A percentile compares a stretch with the other conserved stretches of the same genome.
These are phyloP conservation scores for Tigriopus californicus DNA, from an alignment of 2,888 invertebrate genomes.

Conservation along the genomic window DNA sequence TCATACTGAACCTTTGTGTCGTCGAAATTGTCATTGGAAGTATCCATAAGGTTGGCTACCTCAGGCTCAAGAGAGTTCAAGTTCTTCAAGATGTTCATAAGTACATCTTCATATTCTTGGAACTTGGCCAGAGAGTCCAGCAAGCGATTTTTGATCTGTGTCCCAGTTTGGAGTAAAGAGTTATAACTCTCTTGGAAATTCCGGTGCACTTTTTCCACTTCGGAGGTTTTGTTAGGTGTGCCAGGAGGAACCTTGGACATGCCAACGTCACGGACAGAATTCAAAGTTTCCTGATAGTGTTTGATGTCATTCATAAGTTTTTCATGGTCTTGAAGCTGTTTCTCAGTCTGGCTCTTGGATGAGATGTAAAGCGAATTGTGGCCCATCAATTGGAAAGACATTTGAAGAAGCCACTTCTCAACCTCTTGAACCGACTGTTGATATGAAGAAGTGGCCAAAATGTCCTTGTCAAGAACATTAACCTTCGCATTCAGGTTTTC, in stretches of 20 bases:
- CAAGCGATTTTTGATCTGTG: conserved; percentile 72
- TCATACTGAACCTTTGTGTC: no score
- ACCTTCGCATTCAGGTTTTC: conserved; percentile 26
- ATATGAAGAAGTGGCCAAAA: conserved; percentile 65
- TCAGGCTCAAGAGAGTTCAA: conserved; percentile 54
- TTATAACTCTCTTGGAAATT: conserved; percentile 87
- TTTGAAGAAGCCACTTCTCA: conserved; percentile 85
- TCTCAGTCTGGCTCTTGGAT: conserved; percentile 71
- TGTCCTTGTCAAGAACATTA: conserved; percentile 48
- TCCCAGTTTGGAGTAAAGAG: conserved; percentile 64
- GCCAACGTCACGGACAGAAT: conserved; percentile 63
- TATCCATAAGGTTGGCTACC: conserved; percentile 35
- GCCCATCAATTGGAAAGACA: conserved; percentile 86
- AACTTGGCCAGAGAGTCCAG: conserved; percentile 76
- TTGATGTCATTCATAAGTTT: conserved; percentile 40
- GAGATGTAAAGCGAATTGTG: conserved; percentile 83
- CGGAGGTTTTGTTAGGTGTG: conserved; percentile 50
- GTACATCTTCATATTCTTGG: conserved; percentile 74
- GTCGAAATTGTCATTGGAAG: no score
- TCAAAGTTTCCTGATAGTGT: conserved; percentile 57
- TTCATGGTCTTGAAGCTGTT: conserved; percentile 75
- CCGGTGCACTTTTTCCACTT: conserved; percentile 62
- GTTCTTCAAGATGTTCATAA: conserved; percentile 63
- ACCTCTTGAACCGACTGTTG: conserved; percentile 77
- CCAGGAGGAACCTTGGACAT: conserved; percentile 21